Percentiles rank a stretch among this genome's conserved stretches.
Evolutionary conservation across 2,888 invertebrate species (phyloP).

Genomic region (Heliconius cydno): DNA sequence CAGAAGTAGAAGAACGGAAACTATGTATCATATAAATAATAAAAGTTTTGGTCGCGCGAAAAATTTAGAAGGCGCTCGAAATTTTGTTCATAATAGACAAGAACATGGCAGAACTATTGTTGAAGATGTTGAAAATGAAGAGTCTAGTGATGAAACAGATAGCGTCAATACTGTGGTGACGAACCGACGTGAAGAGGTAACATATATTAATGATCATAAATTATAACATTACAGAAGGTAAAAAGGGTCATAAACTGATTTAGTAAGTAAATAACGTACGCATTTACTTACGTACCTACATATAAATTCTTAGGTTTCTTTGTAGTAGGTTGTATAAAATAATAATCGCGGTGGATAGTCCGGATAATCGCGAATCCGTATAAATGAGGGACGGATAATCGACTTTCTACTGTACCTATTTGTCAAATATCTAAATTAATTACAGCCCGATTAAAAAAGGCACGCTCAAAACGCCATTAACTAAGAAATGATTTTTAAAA

Average conservation of each 20-base stretch:
- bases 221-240: too few species aligned
- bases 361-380: too few species aligned
- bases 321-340: too few species aligned
- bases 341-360: too few species aligned
- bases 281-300: too few species aligned
- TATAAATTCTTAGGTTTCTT: too few species aligned
- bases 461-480: too few species aligned
- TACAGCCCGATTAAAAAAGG: background rate
- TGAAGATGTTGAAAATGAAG: constrained; percentile 45
- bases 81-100: constrained; percentile 8
- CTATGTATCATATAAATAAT: constrained; percentile 11
- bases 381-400: too few species aligned
- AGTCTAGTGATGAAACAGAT: constrained; percentile 50
- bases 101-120: constrained; percentile 30
- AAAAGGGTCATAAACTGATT: too few species aligned
- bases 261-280: too few species aligned
- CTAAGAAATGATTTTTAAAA: background rate
- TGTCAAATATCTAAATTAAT: too few species aligned
- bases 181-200: constrained; percentile 47
- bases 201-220: constrained; percentile 19
- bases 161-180: constrained; percentile 47
- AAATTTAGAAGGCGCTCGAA: background rate
- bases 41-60: constrained; percentile 1
- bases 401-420: too few species aligned
- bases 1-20: constrained; percentile 15